These are phyloP conservation scores for Grallaria varia DNA, from an alignment of 2,113 vertebrate species.

Conservation along the genomic window DNA sequence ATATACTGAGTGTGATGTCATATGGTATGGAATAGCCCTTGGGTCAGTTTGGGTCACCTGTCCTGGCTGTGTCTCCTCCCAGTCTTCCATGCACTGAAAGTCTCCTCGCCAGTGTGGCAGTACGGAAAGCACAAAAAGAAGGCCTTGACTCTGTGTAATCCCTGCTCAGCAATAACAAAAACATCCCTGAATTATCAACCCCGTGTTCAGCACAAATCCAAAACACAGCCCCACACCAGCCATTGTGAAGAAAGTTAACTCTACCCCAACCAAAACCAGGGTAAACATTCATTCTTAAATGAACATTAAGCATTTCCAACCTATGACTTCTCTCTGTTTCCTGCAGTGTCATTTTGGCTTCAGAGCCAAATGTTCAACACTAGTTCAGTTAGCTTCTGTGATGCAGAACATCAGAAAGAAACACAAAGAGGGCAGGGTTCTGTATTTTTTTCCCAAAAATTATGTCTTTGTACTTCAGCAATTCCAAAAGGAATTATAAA, in stretches of 20 bases:
- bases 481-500: not conserved
- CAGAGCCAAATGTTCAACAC: not conserved
- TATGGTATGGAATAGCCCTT: not conserved
- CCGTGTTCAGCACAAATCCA: not conserved
- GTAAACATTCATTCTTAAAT: not conserved
- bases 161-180: not conserved
- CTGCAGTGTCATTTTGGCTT: not conserved
- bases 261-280: not conserved
- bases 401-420: not conserved
- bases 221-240: not conserved
- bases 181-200: not conserved
- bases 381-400: not conserved
- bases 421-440: not conserved
- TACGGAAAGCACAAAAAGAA: not conserved
- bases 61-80: not conserved
- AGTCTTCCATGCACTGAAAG: fast-evolving
- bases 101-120: fast-evolving
- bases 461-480: not conserved
- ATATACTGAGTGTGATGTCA: not conserved
- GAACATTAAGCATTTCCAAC: not conserved
- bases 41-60: not conserved
- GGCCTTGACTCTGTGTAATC: not conserved
- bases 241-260: not conserved
- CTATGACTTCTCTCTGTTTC: not conserved
- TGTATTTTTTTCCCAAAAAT: not conserved